Evolutionary conservation across 1,140 invertebrate genomes (phyloP), one percentile per base, ranked within the genome.

Genomic region (Psilanteris sp.): DNA sequence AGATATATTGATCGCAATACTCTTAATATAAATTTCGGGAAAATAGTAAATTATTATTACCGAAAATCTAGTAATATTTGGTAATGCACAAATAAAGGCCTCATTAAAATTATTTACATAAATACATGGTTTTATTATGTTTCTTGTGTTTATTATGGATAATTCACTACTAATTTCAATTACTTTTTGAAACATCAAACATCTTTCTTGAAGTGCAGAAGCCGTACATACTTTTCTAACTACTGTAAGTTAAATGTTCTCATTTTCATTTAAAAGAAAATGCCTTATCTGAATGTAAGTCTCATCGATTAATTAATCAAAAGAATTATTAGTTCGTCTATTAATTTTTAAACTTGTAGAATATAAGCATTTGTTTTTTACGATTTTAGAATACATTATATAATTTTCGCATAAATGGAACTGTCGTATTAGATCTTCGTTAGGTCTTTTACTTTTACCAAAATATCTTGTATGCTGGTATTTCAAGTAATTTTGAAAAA

Each of bases 341-440:
- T 59, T 44, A 24, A 31, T 4, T 59, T 44, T 43, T 24, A 22
- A 4, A 9, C 36, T 15, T 15, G 37, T 32, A n/a, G 39, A 22
- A 9, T 59, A 59, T 16, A 59, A 34, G 27, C 54, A 44, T 34
- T 24, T n/a, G 7, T 59, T n/a, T 27, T 41, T 34, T 1, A 55
- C 24, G 5, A 41, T 41, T 29, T 27, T 26, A 7, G 11, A 3
- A 50, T 34, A 39, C 6, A n/a, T n/a, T n/a, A n/a, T n/a, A n/a
- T n/a, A n/a, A n/a, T n/a, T n/a, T n/a, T n/a, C n/a, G n/a, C n/a
- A n/a, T n/a, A n/a, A n/a, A n/a, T n/a, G n/a, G n/a, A n/a, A n/a
- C n/a, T n/a, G n/a, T n/a, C n/a, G 34, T 37, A 37, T 11, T 5
- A 20, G 26, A n/a, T 20, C 0, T 20, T 24, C 20, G 3, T 41